Evolutionary conservation across 1,140 invertebrate species (phyloP), one percentile per base, ranked within the genome.

Genomic region (Caerostris darwini): DNA sequence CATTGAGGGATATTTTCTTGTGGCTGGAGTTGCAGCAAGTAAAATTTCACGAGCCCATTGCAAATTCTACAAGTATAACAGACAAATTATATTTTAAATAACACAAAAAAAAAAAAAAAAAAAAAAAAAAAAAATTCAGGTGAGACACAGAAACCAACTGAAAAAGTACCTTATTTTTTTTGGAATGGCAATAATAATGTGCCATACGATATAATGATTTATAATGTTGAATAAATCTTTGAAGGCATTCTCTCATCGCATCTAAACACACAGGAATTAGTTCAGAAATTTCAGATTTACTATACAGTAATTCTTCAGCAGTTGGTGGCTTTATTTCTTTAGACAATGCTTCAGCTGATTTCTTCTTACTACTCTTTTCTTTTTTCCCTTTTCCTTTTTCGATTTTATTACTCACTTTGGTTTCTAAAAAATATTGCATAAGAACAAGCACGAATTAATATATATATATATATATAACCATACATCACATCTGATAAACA

Each of bases 191-290:
- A 96, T 98, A 98, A 95, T 98, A 97, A 96, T 99, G 97, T 3
- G 98, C 97, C 57, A 99, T 96, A 94, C 98, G 97, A 96, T 99
- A 99, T 56, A 98, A 96, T 0, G 98, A 98, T 96, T 99, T 99
- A 96, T 99, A 99, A 96, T 99, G 98, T 95, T 98, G 98, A 0
- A 98, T 97, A 96, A 99, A 99, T 69, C 98, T 96, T 83, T 97
- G 97, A 5, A 98, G 97, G 96, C 98, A 99, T 94, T 98, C 97
- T 96, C 98, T 97, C 82, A 99, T 96, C 19, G 98, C 98, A 95
- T 97, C 96, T 53, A 98, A 95, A 96, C 98, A 99, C 19, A 96
- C 95, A 17, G 95, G 94, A 95, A 97, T 96, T 12, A 97, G 95
- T 58, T 96, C 96, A 93, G 96, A 96, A 64, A 94, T 94, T 71